Evolutionary conservation across 2,888 invertebrate species (phyloP).

Genomic region (Leptinotarsa haldemani): DNA sequence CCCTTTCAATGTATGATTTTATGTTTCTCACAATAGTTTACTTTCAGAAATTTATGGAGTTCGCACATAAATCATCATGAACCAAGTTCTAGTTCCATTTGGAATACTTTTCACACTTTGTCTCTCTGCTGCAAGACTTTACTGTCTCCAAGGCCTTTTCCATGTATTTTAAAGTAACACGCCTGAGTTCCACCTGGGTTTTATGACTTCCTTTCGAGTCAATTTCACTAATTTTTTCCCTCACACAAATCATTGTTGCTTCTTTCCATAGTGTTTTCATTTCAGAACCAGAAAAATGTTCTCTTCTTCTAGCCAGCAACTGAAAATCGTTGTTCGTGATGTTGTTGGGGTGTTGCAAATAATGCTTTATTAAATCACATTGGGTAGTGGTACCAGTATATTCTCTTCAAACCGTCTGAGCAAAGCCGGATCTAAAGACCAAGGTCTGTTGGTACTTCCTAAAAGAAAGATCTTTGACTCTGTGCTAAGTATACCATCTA

Average conservation of each 20-base stretch:
- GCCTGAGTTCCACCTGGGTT: slow-evolving; percentile 63
- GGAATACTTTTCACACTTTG: slow-evolving; percentile 69
- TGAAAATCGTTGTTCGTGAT: slow-evolving; percentile 61
- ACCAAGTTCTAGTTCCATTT: slow-evolving; percentile 76
- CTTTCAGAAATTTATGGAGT: background rate
- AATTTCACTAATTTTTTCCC: slow-evolving; percentile 64
- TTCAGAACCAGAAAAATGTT: slow-evolving; percentile 90
- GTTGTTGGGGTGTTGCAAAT: slow-evolving; percentile 66
- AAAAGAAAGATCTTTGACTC: slow-evolving; percentile 79
- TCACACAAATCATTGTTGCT: slow-evolving; percentile 83
- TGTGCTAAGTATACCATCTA: slow-evolving; percentile 80
- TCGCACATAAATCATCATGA: slow-evolving; percentile 37
- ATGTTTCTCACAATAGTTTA: no score
- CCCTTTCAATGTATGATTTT: no score
- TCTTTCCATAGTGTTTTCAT: slow-evolving; percentile 89
- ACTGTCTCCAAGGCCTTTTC: slow-evolving; percentile 65
- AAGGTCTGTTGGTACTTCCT: slow-evolving; percentile 92
- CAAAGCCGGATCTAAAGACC: slow-evolving; percentile 92
- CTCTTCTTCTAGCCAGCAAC: slow-evolving; percentile 70
- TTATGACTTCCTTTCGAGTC: slow-evolving; percentile 45
- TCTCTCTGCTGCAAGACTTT: slow-evolving; percentile 71
- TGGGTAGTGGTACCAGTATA: slow-evolving; percentile 84
- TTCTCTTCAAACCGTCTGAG: slow-evolving; percentile 89
- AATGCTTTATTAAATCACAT: slow-evolving; percentile 75
- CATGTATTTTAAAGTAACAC: slow-evolving; percentile 60